A percentile compares a stretch with the other conserved stretches of the same genome.
Evolutionary conservation across 2,888 invertebrate species (phyloP).

Genomic region (Pogonocherus hispidulus): DNA sequence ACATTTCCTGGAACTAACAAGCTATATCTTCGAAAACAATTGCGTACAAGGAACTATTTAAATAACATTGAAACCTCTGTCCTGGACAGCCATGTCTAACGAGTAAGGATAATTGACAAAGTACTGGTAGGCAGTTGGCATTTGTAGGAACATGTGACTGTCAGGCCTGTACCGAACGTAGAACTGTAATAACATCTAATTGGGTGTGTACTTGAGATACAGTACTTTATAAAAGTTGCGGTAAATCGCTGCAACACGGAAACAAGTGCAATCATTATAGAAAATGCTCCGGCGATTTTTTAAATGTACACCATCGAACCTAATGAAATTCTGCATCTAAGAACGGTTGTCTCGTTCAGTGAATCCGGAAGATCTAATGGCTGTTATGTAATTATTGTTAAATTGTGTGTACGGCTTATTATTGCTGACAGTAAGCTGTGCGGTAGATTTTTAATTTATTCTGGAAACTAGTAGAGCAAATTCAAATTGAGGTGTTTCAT

Average conservation of each 20-base stretch:
- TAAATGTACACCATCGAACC: slow-evolving; percentile 13
- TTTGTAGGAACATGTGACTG: slow-evolving; percentile 6
- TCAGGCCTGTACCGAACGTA: neutral
- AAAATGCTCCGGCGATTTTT: slow-evolving; percentile 25
- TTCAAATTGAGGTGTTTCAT: no score
- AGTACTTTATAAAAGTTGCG: slow-evolving; percentile 16
- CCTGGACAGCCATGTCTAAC: no score
- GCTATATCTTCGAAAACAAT: no score
- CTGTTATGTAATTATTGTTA: slow-evolving; percentile 10
- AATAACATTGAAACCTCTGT: no score
- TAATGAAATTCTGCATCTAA: slow-evolving; percentile 10
- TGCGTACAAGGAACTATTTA: no score
- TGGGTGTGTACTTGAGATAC: slow-evolving; percentile 19
- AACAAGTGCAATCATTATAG: slow-evolving; percentile 20
- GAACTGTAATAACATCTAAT: slow-evolving; percentile 18
- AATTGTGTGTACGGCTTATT: neutral
- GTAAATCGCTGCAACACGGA: slow-evolving; percentile 17
- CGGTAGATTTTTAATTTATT: slow-evolving; percentile 1
- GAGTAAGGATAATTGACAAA: no score
- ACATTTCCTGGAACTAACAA: no score
- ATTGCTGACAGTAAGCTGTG: slow-evolving; percentile 12
- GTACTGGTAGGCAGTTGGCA: neutral
- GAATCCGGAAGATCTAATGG: slow-evolving; percentile 14
- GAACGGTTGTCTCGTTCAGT: slow-evolving; percentile 18
- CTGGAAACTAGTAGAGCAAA: neutral